Conservation (phyloP, 2,797 vertebrate genomes). For the Bradypodion pumilum region DNA sequence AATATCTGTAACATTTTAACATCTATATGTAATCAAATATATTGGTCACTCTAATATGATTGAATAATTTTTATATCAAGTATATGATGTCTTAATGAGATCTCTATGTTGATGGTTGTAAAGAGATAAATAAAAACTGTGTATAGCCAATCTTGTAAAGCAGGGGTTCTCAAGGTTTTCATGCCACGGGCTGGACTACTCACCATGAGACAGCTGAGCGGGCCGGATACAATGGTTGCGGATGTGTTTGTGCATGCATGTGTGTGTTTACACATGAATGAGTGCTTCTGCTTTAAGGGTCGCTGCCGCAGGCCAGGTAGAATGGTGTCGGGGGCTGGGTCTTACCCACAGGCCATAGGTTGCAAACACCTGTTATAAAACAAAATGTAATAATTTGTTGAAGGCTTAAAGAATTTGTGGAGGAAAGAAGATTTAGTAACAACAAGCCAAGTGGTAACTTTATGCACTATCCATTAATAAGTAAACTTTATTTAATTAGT, state of each 20-base stretch:
- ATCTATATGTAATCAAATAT: neutral
- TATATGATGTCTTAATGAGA: slow-evolving; percentile 10
- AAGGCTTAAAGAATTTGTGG: slow-evolving; percentile 37
- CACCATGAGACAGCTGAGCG: no score
- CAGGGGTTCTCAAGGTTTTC: no score
- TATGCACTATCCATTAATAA: slow-evolving; percentile 44
- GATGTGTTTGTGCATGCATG: no score
- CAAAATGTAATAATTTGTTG: neutral
- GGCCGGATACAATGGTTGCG: no score
- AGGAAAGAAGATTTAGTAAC: slow-evolving; percentile 44
- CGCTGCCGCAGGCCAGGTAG: no score
- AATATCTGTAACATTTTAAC: neutral
- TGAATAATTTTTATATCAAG: neutral
- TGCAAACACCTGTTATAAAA: no score
- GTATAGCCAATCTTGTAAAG: slow-evolving; percentile 32
- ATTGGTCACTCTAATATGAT: neutral
- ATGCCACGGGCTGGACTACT: no score
- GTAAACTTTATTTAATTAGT: slow-evolving; percentile 54
- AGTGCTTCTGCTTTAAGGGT: no score
- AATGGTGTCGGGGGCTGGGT: no score
- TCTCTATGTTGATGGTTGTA: neutral
- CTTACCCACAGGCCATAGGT: no score
- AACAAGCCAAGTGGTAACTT: slow-evolving; percentile 53
- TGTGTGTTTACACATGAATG: no score
- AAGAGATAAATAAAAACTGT: neutral